A percentile compares a stretch with the other conserved stretches of the same genome.
Evolutionary conservation across 2,888 invertebrate genomes (phyloP).

Genomic region (Achlya flavicornis): DNA sequence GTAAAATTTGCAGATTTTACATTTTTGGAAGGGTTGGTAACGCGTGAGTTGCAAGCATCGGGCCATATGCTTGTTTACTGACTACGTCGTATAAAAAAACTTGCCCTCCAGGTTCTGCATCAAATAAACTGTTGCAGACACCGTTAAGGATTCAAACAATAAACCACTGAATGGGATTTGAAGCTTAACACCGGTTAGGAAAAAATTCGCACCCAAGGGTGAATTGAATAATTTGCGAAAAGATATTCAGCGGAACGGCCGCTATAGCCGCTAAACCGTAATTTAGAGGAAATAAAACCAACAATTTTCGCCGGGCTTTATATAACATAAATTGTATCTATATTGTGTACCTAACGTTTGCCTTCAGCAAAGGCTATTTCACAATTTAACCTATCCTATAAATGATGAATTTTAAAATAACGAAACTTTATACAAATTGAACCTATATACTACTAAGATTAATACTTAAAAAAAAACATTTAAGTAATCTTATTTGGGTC

Average conservation of each 20-base stretch:
- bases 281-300: slow-evolving; percentile 58
- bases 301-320: slow-evolving; percentile 50
- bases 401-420: too few species aligned
- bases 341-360: slow-evolving; percentile 28
- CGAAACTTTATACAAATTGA: neutral
- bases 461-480: too few species aligned
- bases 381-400: too few species aligned
- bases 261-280: slow-evolving; percentile 50
- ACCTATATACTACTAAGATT: neutral
- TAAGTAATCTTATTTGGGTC: too few species aligned
- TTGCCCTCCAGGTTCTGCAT: slow-evolving; percentile 19
- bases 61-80: too few species aligned
- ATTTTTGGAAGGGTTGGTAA: too few species aligned
- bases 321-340: slow-evolving; percentile 50
- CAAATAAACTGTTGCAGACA: slow-evolving; percentile 23
- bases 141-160: slow-evolving; percentile 38
- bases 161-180: slow-evolving; percentile 25
- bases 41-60: too few species aligned
- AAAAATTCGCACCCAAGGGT: slow-evolving; percentile 35
- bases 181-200: slow-evolving; percentile 27
- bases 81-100: too few species aligned
- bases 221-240: slow-evolving; percentile 59
- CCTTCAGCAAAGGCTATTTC: neutral
- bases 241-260: slow-evolving; percentile 49
- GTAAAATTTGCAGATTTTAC: too few species aligned